phyloP scores from a whole-genome alignment of 2,113 vertebrate species.

The Eira barbara region DNA sequence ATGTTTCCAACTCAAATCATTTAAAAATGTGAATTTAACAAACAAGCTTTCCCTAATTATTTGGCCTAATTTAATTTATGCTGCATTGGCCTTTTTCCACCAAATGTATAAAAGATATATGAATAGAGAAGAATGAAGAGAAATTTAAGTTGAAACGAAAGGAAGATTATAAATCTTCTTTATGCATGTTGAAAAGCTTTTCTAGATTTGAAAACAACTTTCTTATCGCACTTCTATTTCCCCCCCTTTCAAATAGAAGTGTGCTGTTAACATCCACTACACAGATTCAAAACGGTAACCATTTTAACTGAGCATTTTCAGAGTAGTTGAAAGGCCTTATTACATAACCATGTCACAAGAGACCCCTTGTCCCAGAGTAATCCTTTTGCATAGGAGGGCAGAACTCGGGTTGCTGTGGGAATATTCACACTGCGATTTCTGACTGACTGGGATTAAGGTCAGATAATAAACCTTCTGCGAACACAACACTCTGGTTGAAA shows the following conservation, averaged over 20 bases:
- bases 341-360: background rate
- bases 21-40: background rate
- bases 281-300: background rate
- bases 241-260: background rate
- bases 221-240: background rate
- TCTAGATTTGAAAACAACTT: background rate
- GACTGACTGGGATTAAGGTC: constrained; percentile 7
- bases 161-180: background rate
- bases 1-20: constrained; percentile 27
- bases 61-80: background rate
- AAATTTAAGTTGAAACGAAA: background rate
- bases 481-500: background rate
- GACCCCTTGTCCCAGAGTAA: background rate
- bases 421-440: background rate
- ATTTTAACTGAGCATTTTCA: background rate
- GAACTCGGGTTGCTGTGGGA: background rate
- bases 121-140: background rate
- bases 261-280: background rate
- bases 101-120: background rate
- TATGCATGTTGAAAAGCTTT: background rate
- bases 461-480: constrained; percentile 20
- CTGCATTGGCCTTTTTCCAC: background rate
- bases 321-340: background rate
- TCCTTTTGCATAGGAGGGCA: background rate
- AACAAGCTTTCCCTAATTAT: constrained; percentile 33